Percentiles rank a stretch among this genome's conserved stretches.
These are phyloP conservation scores for Opisthograptis luteolata DNA, from an alignment of 2,888 invertebrate genomes.

Conservation along the genomic window DNA sequence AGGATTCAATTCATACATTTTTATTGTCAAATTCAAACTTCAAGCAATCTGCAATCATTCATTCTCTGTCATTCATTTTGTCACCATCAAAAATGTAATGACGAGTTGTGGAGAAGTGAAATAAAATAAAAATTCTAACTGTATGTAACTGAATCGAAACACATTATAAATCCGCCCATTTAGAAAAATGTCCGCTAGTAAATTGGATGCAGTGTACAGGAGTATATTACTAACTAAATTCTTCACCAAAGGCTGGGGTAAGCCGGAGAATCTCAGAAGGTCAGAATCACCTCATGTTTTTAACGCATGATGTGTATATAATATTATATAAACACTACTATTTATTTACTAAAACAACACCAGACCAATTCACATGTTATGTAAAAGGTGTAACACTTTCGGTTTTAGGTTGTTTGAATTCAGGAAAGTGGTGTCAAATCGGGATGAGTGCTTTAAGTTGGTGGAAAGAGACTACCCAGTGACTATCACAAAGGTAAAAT, in stretches of 20 bases:
- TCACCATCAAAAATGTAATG: slow-evolving; percentile 60
- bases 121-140: slow-evolving; percentile 36
- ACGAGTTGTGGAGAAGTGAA: slow-evolving; percentile 33
- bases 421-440: slow-evolving; percentile 92
- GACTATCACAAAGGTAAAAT: slow-evolving; percentile 91
- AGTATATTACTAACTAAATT: slow-evolving; percentile 94
- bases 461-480: slow-evolving; percentile 93
- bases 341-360: slow-evolving; percentile 12
- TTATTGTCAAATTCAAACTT: not conserved
- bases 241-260: slow-evolving; percentile 98
- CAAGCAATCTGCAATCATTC: not conserved
- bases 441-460: slow-evolving; percentile 92
- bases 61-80: slow-evolving; percentile 37
- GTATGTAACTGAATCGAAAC: slow-evolving; percentile 38
- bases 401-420: slow-evolving; percentile 94
- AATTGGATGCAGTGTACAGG: slow-evolving; percentile 92
- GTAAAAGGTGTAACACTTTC: slow-evolving; percentile 25
- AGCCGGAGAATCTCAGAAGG: slow-evolving; percentile 95
- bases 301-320: slow-evolving; percentile 43
- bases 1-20: too few species aligned
- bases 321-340: slow-evolving; percentile 36
- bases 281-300: slow-evolving; percentile 54
- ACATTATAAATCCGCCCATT: slow-evolving; percentile 36
- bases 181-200: slow-evolving; percentile 84
- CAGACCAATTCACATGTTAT: slow-evolving; percentile 28